These are phyloP conservation scores for Melitaea cinxia DNA, from an alignment of 1,140 invertebrate species.

Conservation along the genomic window DNA sequence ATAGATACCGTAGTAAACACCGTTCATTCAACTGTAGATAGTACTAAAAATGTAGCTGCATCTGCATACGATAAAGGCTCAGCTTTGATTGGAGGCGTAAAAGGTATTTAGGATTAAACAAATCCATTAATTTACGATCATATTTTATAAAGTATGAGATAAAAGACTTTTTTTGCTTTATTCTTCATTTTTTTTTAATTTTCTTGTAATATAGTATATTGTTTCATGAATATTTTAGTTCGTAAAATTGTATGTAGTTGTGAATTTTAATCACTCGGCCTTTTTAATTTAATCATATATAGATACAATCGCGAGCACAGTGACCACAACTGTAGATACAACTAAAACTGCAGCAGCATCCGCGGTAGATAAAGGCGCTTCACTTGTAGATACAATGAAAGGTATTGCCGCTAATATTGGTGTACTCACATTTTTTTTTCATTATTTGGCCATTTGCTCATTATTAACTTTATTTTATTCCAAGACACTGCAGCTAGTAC, in stretches of 20 bases:
- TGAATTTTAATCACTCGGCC: neutral
- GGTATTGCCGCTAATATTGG: conserved; percentile 38
- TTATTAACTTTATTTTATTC: neutral
- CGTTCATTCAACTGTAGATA: conserved; percentile 38
- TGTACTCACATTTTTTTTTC: neutral
- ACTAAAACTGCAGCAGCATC: conserved; percentile 55
- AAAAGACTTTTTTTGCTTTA: too few species aligned
- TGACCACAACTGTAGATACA: conserved; percentile 51
- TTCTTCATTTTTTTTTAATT: too few species aligned
- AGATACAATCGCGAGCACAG: conserved; percentile 56
- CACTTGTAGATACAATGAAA: conserved; percentile 45
- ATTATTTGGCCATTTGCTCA: neutral
- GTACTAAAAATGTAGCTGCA: conserved; percentile 34
- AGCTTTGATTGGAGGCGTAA: conserved; percentile 51
- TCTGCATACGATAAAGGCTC: conserved; percentile 44
- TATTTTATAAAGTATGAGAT: too few species aligned
- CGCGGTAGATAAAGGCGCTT: conserved; percentile 50
- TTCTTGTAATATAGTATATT: too few species aligned
- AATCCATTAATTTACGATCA: too few species aligned
- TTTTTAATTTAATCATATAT: conserved; percentile 26
- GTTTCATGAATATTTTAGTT: neutral
- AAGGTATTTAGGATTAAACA: conserved; percentile 49
- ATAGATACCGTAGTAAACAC: conserved; percentile 46
- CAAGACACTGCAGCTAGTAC: conserved; percentile 22
- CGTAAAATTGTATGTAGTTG: neutral